These are phyloP conservation scores for Mobula birostris DNA, from an alignment of 2,113 vertebrate genomes.

Conservation along the genomic window DNA sequence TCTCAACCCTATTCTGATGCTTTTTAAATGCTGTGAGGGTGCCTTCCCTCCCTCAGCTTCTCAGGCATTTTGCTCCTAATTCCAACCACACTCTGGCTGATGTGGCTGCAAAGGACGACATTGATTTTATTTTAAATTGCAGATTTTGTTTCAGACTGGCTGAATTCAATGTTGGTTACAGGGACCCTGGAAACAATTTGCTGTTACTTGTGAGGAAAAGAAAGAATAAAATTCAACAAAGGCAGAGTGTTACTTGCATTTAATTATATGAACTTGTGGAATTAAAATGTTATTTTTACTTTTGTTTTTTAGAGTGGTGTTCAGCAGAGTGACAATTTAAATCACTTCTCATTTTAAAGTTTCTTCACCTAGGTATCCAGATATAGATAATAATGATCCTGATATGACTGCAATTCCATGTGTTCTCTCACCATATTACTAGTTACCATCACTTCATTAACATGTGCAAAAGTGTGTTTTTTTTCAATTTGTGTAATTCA, in stretches of 20 bases:
- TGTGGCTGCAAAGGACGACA: too few relatives aligned
- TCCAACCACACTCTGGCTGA: too few relatives aligned
- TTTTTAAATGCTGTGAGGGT: too few relatives aligned
- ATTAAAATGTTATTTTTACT: constrained; percentile 41
- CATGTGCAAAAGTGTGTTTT: not conserved
- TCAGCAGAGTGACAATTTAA: constrained; percentile 82
- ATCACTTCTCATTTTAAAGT: constrained; percentile 42
- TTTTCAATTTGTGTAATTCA: not conserved
- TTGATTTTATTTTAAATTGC: too few relatives aligned
- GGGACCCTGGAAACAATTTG: not conserved
- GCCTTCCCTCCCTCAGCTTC: too few relatives aligned
- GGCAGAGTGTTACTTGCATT: not conserved
- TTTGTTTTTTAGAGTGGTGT: constrained; percentile 71
- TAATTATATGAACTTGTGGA: not conserved
- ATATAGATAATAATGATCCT: not conserved
- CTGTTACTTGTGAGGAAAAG: not conserved
- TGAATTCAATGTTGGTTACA: not conserved
- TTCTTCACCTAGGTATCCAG: not conserved
- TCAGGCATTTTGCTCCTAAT: not conserved
- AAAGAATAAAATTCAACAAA: not conserved
- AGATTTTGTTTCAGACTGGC: not conserved
- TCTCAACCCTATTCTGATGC: too few relatives aligned
- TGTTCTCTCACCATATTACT: not conserved
- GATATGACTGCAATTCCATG: not conserved
- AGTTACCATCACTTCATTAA: not conserved